Percentiles rank a stretch among this genome's conserved stretches.
phyloP scores from a whole-genome alignment of 2,113 vertebrate species.

The Ceratotherium simum region DNA sequence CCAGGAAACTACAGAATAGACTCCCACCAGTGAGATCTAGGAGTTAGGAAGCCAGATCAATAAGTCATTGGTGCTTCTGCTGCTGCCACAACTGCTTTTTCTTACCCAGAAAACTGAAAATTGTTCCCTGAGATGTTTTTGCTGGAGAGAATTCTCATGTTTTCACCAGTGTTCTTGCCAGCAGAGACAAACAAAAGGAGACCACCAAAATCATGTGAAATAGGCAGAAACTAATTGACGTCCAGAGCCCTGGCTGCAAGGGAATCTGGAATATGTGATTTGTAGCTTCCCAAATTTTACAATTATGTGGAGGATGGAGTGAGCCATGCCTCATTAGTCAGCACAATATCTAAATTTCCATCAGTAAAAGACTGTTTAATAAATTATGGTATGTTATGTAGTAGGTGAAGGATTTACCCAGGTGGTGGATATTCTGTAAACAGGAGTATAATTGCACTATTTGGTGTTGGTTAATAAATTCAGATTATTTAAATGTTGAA shows the following conservation, averaged over 20 bases:
- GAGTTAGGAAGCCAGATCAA: background rate
- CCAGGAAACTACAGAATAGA: background rate
- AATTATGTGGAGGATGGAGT: background rate
- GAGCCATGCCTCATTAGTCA: background rate
- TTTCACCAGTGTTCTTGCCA: background rate
- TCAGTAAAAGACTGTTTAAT: background rate
- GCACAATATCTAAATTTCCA: background rate
- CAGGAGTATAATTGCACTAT: background rate
- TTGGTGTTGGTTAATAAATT: constrained; percentile 42
- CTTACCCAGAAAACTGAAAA: background rate
- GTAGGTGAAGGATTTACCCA: constrained; percentile 6
- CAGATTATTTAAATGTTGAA: constrained; percentile 46
- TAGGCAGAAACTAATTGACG: background rate
- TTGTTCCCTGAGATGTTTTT: background rate
- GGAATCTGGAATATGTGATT: background rate
- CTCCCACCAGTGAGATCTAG: background rate
- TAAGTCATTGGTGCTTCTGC: background rate
- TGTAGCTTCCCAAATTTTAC: background rate
- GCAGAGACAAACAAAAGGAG: background rate
- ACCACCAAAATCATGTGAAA: background rate
- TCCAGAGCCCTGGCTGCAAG: background rate
- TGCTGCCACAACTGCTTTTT: background rate
- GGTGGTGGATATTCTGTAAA: background rate
- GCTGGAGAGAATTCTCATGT: background rate
- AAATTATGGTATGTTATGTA: background rate